Evolutionary conservation across 2,113 vertebrate species (phyloP), one percentile per base, ranked within the genome.

Genomic region (Pithys albifrons): DNA sequence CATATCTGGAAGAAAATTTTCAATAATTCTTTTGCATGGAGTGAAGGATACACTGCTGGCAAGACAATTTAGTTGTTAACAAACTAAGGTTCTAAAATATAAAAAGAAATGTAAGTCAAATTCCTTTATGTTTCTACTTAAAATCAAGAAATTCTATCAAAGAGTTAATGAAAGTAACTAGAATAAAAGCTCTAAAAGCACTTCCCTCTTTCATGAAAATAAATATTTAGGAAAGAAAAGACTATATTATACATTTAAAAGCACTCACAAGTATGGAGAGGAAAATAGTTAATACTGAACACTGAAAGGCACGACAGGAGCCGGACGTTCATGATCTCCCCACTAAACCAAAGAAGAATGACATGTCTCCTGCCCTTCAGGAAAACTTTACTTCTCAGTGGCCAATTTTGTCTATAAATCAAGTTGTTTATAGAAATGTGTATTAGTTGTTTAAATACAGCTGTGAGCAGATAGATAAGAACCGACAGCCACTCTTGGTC

Each of bases 361-460:
- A 58, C 52, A 70, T 11, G 6, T 58, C 71, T 90, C 45, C 51
- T 71, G 64, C 41, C 43, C 82, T 77, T 88, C 65, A 86, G 27
- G 62, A 89, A 86, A 95, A 71, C 75, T 85, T 74, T 70, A 86
- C 41, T 89, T 69, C 71, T 72, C 81, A 74, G 87, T 87, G 89
- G 75, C 82, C 80, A 93, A 33, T 35, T 78, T 22, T 45, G 66
- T 49, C 92, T 91, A 91, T 80, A 95, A 89, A 95, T 96, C 88
- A 96, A 85, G 48, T 45, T 96, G 93, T 94, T 96, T 96, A 95
- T 67, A 78, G 79, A 80, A 88, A 65, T 4, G 10, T 84, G 79
- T 94, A 93, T 90, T 88, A 92, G 67, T 94, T 94, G 65, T 85
- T 96, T 93, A 97, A 96, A 96, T 95, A 96, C 92, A 96, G 95